Evolutionary conservation across 2,888 invertebrate genomes (phyloP).

Genomic region (Cantharis lateralis): DNA sequence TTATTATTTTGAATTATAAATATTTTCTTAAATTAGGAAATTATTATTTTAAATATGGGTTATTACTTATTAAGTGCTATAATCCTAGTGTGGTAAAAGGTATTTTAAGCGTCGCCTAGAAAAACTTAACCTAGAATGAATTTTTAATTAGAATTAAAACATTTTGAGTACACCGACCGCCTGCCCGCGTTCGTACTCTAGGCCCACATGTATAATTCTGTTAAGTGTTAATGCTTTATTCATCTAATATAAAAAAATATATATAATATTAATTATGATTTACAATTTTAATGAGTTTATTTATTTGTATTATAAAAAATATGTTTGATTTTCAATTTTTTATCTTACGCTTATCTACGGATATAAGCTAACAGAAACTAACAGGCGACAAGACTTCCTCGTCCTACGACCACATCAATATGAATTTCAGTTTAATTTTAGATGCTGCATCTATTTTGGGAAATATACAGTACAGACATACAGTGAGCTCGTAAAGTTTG

Average conservation of each 20-base stretch:
- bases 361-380: neutral
- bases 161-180: neutral
- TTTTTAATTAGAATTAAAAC: neutral
- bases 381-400: constrained; percentile 29
- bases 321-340: neutral
- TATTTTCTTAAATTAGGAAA: neutral
- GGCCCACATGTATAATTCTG: neutral
- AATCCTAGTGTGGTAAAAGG: neutral
- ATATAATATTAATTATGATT: neutral
- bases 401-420: constrained; percentile 40
- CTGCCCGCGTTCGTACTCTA: neutral
- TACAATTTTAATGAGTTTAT: neutral
- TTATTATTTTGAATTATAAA: neutral
- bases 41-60: neutral
- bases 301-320: neutral
- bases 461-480: constrained; percentile 31
- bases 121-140: neutral
- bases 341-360: neutral
- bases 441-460: constrained; percentile 43
- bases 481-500: neutral
- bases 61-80: neutral
- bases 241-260: neutral
- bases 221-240: neutral
- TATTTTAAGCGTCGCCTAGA: neutral
- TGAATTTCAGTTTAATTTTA: constrained; percentile 44